These are phyloP conservation scores for Petrocephalus zakoni DNA, from an alignment of 2,113 vertebrate genomes.

Conservation along the genomic window DNA sequence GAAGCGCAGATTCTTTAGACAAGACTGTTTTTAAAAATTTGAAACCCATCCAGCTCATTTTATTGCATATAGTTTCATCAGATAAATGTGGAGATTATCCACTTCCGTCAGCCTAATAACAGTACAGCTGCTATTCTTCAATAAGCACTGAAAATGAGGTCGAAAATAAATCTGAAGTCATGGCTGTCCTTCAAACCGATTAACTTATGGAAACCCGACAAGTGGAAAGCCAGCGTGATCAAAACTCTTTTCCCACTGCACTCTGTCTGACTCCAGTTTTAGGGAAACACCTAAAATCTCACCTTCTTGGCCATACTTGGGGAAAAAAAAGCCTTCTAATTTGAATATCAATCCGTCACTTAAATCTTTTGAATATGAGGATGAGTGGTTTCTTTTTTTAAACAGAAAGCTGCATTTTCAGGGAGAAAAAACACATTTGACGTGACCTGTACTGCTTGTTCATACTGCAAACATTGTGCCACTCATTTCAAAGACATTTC, in stretches of 20 bases:
- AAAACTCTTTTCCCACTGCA: background rate
- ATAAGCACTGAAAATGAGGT: conserved; percentile 3
- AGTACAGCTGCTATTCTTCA: background rate
- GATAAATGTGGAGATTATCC: conserved; percentile 3
- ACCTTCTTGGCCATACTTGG: background rate
- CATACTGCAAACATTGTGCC: background rate
- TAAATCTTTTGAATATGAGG: background rate
- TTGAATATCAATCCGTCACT: conserved; percentile 1
- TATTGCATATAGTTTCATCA: conserved; percentile 6
- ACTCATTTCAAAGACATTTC: background rate
- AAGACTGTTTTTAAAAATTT: conserved; percentile 12
- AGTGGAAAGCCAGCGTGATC: background rate
- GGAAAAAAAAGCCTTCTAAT: background rate
- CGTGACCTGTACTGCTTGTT: background rate
- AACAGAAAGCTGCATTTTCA: background rate
- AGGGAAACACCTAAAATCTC: conserved; percentile 1
- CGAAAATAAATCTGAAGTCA: background rate
- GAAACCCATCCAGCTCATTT: background rate
- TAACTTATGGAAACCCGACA: conserved; percentile 5
- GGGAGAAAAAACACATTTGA: background rate
- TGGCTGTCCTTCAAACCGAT: background rate
- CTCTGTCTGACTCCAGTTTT: background rate
- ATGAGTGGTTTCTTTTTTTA: background rate
- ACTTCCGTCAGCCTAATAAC: conserved; percentile 7
- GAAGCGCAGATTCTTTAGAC: background rate